A percentile compares a stretch with the other conserved stretches of the same genome.
Evolutionary conservation across 2,113 vertebrate genomes (phyloP).

Genomic region (Baryphthengus martii): DNA sequence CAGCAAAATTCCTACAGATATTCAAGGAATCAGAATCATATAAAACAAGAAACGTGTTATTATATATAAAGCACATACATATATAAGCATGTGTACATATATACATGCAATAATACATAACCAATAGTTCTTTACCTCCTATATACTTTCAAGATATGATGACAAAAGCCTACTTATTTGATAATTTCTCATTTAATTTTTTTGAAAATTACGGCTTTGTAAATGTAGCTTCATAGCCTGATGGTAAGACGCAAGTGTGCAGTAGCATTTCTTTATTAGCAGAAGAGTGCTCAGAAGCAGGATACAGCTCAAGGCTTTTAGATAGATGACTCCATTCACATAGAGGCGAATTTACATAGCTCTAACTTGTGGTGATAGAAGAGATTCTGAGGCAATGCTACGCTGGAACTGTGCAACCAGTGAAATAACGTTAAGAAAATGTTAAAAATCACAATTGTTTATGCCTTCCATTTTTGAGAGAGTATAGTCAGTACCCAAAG

Average conservation of each 20-base stretch:
- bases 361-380: constrained; percentile 29
- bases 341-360: constrained; percentile 22
- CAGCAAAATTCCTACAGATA: not conserved
- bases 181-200: not conserved
- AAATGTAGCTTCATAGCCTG: constrained; percentile 25
- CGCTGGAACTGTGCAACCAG: not conserved
- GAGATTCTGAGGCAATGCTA: not conserved
- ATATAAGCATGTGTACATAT: not conserved
- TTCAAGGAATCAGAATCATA: not conserved
- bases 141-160: not conserved
- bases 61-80: not conserved
- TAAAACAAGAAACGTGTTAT: not conserved
- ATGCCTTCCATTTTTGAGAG: constrained; percentile 17
- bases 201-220: constrained; percentile 30
- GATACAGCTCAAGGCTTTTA: constrained; percentile 27
- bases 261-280: constrained; percentile 12
- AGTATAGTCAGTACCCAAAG: constrained; percentile 28
- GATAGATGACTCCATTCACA: not conserved
- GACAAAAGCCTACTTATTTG: not conserved
- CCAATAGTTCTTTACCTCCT: not conserved
- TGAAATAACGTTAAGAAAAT: constrained; percentile 43
- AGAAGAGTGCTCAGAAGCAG: constrained; percentile 5
- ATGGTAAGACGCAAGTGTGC: constrained; percentile 14
- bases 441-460: not conserved
- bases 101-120: not conserved